These are phyloP conservation scores for Xiphophorus maculatus DNA, from an alignment of 2,113 vertebrate genomes.

Conservation along the genomic window DNA sequence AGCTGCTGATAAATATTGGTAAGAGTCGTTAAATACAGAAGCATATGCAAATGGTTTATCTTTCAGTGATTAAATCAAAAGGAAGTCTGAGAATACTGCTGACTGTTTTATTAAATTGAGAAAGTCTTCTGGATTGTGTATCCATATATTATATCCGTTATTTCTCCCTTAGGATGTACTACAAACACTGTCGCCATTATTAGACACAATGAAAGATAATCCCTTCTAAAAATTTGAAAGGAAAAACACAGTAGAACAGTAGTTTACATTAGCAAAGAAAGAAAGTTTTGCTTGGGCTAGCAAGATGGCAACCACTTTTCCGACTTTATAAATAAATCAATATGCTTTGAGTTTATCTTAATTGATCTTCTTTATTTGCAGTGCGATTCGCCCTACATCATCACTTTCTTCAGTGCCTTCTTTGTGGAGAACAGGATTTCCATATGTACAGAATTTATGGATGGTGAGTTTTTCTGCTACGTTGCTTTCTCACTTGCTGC, in stretches of 20 bases:
- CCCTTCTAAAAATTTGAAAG: background rate
- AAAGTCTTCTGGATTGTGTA: too few species aligned
- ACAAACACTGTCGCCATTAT: background rate
- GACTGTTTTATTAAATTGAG: too few species aligned
- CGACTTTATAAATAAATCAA: background rate
- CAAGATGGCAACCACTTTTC: background rate
- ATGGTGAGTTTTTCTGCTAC: conserved; percentile 86
- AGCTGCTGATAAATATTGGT: too few species aligned
- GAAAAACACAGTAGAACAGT: background rate
- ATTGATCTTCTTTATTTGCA: conserved; percentile 73
- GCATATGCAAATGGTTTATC: too few species aligned
- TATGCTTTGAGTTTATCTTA: background rate
- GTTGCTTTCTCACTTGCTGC: background rate
- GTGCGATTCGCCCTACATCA: conserved; percentile 98
- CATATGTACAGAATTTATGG: conserved; percentile 99
- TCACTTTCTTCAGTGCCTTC: conserved; percentile 99
- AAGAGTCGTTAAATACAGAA: too few species aligned
- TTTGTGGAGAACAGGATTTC: conserved; percentile 99
- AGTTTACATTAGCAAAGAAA: background rate
- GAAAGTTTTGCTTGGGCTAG: background rate
- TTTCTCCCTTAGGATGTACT: background rate
- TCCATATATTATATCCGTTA: background rate
- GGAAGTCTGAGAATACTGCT: too few species aligned
- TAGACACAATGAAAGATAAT: background rate
- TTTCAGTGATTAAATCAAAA: too few species aligned